Conservation (phyloP, 2,113 vertebrate genomes). For the Carassius gibelio region DNA sequence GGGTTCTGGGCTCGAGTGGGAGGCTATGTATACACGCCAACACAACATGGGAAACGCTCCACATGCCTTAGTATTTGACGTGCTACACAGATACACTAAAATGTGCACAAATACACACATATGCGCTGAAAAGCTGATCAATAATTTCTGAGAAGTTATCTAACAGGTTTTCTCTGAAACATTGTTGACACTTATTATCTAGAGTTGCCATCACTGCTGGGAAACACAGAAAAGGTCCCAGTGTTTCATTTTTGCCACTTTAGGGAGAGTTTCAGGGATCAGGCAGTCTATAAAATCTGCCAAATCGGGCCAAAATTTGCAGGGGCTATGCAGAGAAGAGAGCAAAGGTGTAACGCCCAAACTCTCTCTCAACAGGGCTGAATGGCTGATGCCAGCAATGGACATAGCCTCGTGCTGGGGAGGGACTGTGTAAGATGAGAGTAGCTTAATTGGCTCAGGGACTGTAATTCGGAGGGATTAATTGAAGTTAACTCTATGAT, state of each 20-base stretch:
- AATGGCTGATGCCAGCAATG: constrained; percentile 50
- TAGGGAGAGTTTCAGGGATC: constrained; percentile 23
- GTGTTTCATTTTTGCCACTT: constrained; percentile 8
- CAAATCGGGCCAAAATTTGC: constrained; percentile 45
- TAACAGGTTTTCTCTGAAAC: constrained; percentile 67
- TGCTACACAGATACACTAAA: constrained; percentile 42
- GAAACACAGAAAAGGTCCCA: no score
- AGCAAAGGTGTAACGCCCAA: constrained; percentile 46
- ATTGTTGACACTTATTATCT: neutral
- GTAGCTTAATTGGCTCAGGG: constrained; percentile 78
- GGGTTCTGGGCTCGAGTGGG: constrained; percentile 43
- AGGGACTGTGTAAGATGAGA: constrained; percentile 74
- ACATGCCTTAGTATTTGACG: constrained; percentile 51
- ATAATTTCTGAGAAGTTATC: constrained; percentile 64
- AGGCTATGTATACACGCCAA: constrained; percentile 57
- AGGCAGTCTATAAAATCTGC: constrained; percentile 40
- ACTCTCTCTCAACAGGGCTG: constrained; percentile 4
- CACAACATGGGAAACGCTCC: constrained; percentile 60
- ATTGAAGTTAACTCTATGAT: constrained; percentile 76
- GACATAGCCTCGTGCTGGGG: constrained; percentile 67
- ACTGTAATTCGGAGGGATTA: constrained; percentile 75
- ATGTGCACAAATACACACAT: constrained; percentile 40
- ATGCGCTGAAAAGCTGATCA: constrained; percentile 48
- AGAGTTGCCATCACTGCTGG: neutral
- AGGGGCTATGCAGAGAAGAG: constrained; percentile 27